phyloP scores from a whole-genome alignment of 2,888 invertebrate species.

The Chorisops tibialis region DNA sequence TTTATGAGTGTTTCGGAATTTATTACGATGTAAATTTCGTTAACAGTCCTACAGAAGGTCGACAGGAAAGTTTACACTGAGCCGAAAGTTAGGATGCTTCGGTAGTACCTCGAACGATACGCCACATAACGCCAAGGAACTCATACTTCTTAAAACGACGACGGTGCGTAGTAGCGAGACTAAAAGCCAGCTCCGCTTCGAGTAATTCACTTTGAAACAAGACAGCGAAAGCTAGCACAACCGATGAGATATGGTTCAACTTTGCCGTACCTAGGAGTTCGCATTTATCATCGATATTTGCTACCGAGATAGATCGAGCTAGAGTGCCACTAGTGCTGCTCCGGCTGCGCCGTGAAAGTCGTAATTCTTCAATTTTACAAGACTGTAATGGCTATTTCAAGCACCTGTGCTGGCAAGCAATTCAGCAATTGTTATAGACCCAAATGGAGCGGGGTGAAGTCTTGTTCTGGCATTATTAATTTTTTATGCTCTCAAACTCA shows the following conservation, averaged over 20 bases:
- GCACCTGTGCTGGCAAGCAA: conserved; percentile 20
- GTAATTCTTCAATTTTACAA: conserved; percentile 22
- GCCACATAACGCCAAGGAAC: too few relatives aligned
- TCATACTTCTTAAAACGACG: neutral
- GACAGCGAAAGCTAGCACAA: neutral
- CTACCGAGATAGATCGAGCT: conserved; percentile 17
- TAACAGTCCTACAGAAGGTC: conserved; percentile 14
- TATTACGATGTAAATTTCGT: conserved; percentile 29
- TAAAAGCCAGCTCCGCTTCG: conserved; percentile 6
- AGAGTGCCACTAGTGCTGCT: conserved; percentile 3
- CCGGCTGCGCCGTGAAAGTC: neutral
- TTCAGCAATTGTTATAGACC: conserved; percentile 14
- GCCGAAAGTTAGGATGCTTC: too few relatives aligned
- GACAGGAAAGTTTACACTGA: neutral
- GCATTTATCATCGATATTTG: conserved; percentile 23
- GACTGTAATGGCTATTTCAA: conserved; percentile 15
- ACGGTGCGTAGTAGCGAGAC: too few relatives aligned
- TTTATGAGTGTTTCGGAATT: conserved; percentile 26
- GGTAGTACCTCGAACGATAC: too few relatives aligned
- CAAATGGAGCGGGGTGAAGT: neutral
- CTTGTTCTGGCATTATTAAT: conserved; percentile 11
- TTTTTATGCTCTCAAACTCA: neutral
- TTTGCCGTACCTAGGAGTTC: conserved; percentile 16
- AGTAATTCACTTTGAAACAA: conserved; percentile 19
- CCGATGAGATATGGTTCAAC: conserved; percentile 20